These are phyloP conservation scores for Arctia plantaginis DNA, from an alignment of 2,888 invertebrate genomes.

Conservation along the genomic window DNA sequence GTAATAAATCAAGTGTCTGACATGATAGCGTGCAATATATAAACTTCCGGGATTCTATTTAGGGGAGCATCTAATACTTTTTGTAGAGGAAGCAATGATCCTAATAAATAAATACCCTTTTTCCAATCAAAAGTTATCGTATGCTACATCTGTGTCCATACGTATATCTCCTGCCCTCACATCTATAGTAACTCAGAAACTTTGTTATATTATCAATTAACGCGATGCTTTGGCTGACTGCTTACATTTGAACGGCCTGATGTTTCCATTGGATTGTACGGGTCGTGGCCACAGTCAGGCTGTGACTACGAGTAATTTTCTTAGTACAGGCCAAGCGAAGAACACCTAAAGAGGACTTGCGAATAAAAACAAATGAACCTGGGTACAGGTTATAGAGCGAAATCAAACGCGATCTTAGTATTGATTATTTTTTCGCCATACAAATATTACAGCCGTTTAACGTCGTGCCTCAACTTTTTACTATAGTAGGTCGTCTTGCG, in stretches of 20 bases:
- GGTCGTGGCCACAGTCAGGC: not conserved
- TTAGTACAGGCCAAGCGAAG: not conserved
- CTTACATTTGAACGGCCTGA: not conserved
- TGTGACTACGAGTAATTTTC: not conserved
- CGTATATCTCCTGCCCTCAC: not conserved
- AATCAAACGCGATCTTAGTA: not conserved
- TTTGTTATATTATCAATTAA: not conserved
- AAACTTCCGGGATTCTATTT: constrained; percentile 13
- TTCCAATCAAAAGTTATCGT: not conserved
- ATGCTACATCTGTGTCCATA: not conserved
- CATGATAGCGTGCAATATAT: constrained; percentile 8
- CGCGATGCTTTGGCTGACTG: not conserved
- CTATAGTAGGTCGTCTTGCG: too few relatives aligned
- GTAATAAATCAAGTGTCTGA: constrained; percentile 8
- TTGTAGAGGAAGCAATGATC: not conserved
- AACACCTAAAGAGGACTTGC: not conserved
- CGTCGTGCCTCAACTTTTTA: not conserved
- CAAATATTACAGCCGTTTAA: not conserved
- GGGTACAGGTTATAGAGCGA: not conserved
- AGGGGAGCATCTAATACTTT: constrained; percentile 12
- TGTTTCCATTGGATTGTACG: not conserved
- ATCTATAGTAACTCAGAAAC: not conserved
- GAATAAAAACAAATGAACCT: not conserved
- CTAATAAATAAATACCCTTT: not conserved
- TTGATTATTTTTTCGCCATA: not conserved